Conservation (phyloP, 2,888 invertebrate species). For the Lycophotia porphyrea region DNA sequence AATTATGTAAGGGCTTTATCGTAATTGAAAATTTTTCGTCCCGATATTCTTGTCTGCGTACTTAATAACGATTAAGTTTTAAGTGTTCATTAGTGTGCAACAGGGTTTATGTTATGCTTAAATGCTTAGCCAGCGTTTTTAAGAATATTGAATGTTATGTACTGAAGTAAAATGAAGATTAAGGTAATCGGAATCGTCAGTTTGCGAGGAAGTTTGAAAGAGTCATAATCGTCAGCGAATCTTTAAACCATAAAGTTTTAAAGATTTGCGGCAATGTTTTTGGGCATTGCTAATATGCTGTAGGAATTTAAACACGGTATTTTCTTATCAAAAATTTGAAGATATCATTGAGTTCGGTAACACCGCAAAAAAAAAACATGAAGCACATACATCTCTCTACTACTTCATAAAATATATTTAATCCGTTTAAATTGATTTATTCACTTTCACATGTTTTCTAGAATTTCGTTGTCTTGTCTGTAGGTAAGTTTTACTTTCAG, state of each 20-base stretch:
- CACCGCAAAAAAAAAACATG: background rate
- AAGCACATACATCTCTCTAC: no score
- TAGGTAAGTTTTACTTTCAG: background rate
- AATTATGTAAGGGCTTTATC: slow-evolving; percentile 69
- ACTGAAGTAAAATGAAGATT: slow-evolving; percentile 41
- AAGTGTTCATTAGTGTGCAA: slow-evolving; percentile 68
- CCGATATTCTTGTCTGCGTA: slow-evolving; percentile 60
- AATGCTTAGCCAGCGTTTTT: slow-evolving; percentile 47
- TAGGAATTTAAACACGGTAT: background rate
- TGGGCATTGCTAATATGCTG: background rate
- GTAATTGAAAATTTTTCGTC: slow-evolving; percentile 65
- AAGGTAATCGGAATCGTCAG: slow-evolving; percentile 34
- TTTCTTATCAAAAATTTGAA: background rate
- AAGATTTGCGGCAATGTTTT: background rate
- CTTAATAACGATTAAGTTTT: slow-evolving; percentile 65
- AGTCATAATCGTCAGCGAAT: slow-evolving; percentile 16
- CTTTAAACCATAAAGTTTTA: background rate
- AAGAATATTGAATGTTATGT: slow-evolving; percentile 45
- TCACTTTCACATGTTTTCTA: background rate
- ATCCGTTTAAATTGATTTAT: background rate
- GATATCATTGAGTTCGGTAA: background rate
- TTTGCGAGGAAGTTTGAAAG: slow-evolving; percentile 19
- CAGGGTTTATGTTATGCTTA: slow-evolving; percentile 47
- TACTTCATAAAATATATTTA: no score
- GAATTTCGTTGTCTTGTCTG: background rate